These are phyloP conservation scores for Catharus ustulatus DNA, from an alignment of 2,797 vertebrate genomes.

Conservation along the genomic window DNA sequence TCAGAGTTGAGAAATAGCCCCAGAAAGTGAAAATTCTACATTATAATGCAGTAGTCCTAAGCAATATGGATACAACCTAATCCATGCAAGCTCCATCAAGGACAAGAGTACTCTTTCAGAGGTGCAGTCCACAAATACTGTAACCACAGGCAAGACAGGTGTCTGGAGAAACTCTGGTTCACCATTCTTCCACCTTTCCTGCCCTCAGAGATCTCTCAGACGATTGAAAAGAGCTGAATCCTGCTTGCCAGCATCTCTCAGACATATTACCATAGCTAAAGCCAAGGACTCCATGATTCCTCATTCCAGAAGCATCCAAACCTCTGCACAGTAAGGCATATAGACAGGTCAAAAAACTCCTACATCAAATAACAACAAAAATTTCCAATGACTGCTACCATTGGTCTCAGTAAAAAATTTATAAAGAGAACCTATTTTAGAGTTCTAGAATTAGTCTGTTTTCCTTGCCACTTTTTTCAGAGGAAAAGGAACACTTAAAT, in stretches of 20 bases:
- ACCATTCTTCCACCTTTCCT: neutral
- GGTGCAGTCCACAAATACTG: neutral
- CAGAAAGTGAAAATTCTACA: neutral
- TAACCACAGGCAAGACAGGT: neutral
- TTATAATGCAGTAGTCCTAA: neutral
- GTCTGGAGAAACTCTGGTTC: neutral
- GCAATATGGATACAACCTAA: neutral
- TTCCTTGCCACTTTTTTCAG: neutral
- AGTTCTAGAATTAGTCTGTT: neutral
- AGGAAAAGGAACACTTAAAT: neutral
- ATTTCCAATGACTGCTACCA: neutral
- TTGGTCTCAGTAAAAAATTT: neutral
- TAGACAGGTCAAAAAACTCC: neutral
- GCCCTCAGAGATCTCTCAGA: neutral
- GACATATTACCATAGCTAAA: neutral
- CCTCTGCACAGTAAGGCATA: neutral
- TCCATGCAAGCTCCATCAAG: neutral
- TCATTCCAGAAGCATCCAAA: neutral
- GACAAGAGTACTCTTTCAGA: neutral
- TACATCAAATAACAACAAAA: neutral
- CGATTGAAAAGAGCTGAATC: neutral
- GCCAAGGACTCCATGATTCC: neutral
- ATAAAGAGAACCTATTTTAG: neutral
- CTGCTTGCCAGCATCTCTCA: neutral
- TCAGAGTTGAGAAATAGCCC: neutral